Evolutionary conservation across 2,888 invertebrate genomes (phyloP).

Genomic region (Microchrysa polita): DNA sequence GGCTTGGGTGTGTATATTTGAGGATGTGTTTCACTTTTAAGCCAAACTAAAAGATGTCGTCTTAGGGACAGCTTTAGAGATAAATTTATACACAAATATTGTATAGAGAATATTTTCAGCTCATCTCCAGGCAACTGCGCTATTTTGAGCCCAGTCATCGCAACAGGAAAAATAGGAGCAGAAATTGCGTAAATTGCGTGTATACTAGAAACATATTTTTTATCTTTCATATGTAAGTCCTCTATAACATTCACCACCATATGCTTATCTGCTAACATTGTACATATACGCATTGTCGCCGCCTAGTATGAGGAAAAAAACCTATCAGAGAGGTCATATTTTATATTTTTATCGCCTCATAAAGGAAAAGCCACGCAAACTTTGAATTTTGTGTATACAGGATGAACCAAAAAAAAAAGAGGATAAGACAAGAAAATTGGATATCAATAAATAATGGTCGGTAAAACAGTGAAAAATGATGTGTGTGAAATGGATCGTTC

Average conservation of each 20-base stretch:
- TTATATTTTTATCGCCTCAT: background rate
- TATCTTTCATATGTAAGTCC: no score
- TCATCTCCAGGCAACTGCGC: background rate
- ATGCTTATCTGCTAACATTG: no score
- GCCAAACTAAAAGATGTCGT: background rate
- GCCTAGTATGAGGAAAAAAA: background rate
- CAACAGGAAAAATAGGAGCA: no score
- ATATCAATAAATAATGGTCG: slow-evolving; percentile 3
- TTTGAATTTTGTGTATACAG: background rate
- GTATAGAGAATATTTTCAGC: background rate
- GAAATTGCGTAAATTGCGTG: no score
- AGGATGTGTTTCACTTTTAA: no score
- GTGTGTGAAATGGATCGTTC: background rate
- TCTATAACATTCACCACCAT: no score
- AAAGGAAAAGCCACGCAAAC: background rate
- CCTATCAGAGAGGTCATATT: background rate
- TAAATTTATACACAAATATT: no score
- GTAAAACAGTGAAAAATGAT: slow-evolving; percentile 3
- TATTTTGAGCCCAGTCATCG: no score
- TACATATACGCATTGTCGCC: no score
- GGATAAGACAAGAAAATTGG: slow-evolving; percentile 1
- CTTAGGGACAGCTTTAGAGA: no score
- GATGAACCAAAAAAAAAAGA: background rate
- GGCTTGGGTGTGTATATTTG: background rate
- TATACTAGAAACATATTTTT: no score